Conservation (phyloP, 2,113 vertebrate species). For the Marmota flaviventris region DNA sequence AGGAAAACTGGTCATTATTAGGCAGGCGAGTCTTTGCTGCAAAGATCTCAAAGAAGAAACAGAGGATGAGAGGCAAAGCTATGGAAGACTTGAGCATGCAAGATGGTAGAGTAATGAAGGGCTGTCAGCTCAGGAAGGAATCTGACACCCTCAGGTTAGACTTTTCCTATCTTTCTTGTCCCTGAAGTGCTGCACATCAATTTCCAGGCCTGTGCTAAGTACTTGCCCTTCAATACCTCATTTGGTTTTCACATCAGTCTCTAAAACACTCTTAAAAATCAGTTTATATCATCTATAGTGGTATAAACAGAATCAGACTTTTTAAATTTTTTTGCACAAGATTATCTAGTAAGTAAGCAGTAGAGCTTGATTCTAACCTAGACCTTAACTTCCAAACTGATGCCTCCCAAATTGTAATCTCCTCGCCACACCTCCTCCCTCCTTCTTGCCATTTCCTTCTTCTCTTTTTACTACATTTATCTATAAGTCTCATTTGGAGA, state of each 20-base stretch:
- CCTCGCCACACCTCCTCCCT: rapidly evolving
- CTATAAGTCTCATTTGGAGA: not conserved
- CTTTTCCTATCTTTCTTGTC: not conserved
- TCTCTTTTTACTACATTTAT: not conserved
- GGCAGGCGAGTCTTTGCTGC: not conserved
- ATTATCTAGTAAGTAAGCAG: not conserved
- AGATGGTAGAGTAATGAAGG: not conserved
- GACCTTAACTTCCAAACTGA: not conserved
- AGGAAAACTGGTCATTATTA: not conserved
- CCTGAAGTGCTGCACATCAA: not conserved
- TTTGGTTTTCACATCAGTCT: not conserved
- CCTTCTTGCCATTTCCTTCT: not conserved
- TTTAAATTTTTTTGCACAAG: not conserved
- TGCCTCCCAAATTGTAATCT: not conserved
- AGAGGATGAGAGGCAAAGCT: not conserved
- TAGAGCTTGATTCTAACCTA: not conserved
- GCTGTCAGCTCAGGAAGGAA: not conserved
- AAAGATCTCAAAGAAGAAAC: not conserved
- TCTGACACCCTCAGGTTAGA: not conserved
- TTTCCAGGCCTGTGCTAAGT: not conserved
- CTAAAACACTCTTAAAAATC: not conserved
- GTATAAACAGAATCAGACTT: not conserved
- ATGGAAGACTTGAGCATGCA: not conserved
- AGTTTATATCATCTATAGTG: not conserved
- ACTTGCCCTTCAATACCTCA: not conserved